Evolutionary conservation across 2,113 vertebrate genomes (phyloP).

Genomic region (Dasyurus viverrinus): DNA sequence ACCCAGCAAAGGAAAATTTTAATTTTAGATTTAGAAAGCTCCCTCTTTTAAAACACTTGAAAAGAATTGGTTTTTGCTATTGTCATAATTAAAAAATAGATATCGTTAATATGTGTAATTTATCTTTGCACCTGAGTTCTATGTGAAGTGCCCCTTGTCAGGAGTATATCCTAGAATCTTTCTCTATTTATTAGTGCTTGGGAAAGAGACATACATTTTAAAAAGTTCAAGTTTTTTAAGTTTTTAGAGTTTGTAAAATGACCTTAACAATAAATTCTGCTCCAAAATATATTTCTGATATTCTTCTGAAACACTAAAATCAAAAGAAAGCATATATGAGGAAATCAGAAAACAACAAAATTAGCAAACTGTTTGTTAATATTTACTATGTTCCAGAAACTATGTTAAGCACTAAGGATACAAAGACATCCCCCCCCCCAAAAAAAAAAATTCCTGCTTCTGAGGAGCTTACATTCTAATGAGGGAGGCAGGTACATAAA

Average conservation of each 20-base stretch:
- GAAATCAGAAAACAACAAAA: not conserved
- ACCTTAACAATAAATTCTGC: not conserved
- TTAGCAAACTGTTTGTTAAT: not conserved
- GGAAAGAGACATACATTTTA: too few species aligned
- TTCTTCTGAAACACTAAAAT: constrained; percentile 7
- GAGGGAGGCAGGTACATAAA: not conserved
- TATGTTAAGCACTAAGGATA: not conserved
- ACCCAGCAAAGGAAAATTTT: not conserved
- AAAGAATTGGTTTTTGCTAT: not conserved
- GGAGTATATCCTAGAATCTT: not conserved
- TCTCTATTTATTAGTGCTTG: not conserved
- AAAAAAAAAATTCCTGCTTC: not conserved
- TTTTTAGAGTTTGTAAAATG: not conserved
- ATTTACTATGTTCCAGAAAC: not conserved
- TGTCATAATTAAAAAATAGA: not conserved
- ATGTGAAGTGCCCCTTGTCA: not conserved
- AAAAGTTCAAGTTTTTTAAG: not conserved
- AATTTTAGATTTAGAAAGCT: not conserved
- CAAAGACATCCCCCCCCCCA: not conserved
- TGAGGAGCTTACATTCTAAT: not conserved
- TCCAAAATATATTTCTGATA: not conserved
- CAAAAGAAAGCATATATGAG: not conserved
- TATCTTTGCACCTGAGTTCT: not conserved
- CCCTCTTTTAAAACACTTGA: not conserved
- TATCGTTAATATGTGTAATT: not conserved